A percentile compares a stretch with the other conserved stretches of the same genome.
These are phyloP conservation scores for Micrastur ruficollis DNA, from an alignment of 2,797 vertebrate genomes.

Conservation along the genomic window DNA sequence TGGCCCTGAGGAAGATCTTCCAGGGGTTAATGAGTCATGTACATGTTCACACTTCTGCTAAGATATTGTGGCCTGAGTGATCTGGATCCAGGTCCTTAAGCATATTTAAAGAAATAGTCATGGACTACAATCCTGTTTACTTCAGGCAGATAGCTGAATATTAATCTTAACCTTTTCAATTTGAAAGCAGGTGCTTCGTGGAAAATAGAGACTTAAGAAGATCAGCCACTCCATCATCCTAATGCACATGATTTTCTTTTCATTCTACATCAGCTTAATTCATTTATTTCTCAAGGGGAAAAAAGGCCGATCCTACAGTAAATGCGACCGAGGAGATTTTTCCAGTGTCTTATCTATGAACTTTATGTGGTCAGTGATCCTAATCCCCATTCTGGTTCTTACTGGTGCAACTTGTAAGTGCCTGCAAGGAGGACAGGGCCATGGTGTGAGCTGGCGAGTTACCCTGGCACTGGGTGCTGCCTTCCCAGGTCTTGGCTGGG, in stretches of 20 bases:
- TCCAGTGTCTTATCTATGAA: background rate
- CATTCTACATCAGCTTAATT: background rate
- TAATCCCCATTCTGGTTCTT: background rate
- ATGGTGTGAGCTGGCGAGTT: rapidly evolving
- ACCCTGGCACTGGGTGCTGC: background rate
- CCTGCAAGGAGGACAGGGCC: background rate
- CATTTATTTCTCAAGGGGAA: background rate
- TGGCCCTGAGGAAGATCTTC: background rate
- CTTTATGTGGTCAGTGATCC: background rate
- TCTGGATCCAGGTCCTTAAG: background rate
- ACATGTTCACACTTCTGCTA: background rate
- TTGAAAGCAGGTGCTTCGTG: background rate
- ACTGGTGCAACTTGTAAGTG: background rate
- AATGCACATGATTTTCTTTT: background rate
- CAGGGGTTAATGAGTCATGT: background rate
- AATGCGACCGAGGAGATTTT: background rate
- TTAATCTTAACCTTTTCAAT: background rate
- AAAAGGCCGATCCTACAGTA: background rate
- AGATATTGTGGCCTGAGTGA: background rate
- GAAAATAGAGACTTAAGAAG: background rate
- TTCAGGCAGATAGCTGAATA: background rate
- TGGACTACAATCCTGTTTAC: background rate
- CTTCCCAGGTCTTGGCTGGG: background rate
- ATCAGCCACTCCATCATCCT: background rate
- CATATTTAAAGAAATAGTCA: background rate